Conservation (phyloP, 2,888 invertebrate species). For the Agrenia bidenticulata region DNA sequence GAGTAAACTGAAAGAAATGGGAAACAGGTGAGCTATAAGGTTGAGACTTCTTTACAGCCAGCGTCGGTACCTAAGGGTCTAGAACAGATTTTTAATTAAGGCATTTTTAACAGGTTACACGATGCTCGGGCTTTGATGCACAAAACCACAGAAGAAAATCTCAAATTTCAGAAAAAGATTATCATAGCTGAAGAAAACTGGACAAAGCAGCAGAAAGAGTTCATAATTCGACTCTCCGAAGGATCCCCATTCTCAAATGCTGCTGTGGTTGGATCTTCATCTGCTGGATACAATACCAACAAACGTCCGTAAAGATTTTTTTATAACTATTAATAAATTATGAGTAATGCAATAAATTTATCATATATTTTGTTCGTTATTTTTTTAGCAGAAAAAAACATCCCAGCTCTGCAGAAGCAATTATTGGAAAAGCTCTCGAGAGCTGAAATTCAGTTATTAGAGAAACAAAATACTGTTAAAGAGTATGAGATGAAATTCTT, state of each 20-base stretch:
- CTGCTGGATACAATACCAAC: too few species aligned
- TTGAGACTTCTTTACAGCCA: too few species aligned
- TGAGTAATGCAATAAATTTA: too few species aligned
- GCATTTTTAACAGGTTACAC: conserved; percentile 3
- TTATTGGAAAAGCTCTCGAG: conserved; percentile 12
- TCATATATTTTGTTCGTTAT: not conserved
- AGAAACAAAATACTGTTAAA: conserved; percentile 38
- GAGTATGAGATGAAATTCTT: conserved; percentile 38
- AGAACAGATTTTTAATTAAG: too few species aligned
- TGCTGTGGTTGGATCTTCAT: not conserved
- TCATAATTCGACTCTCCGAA: not conserved
- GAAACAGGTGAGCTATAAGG: conserved; percentile 24
- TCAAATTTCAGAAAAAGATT: conserved; percentile 22
- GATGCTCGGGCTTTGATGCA: conserved; percentile 26
- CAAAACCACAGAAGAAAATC: conserved; percentile 25
- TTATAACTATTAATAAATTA: too few species aligned
- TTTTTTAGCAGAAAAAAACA: conserved; percentile 15
- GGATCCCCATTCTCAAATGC: not conserved
- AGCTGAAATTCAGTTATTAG: conserved; percentile 33
- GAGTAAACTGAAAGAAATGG: conserved; percentile 11
- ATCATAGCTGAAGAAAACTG: conserved; percentile 23
- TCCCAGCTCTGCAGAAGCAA: conserved; percentile 13
- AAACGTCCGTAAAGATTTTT: too few species aligned
- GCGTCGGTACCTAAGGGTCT: too few species aligned
- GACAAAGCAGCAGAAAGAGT: conserved; percentile 15